Conservation (phyloP, 2,113 vertebrate genomes). For the Lathamus discolor region DNA sequence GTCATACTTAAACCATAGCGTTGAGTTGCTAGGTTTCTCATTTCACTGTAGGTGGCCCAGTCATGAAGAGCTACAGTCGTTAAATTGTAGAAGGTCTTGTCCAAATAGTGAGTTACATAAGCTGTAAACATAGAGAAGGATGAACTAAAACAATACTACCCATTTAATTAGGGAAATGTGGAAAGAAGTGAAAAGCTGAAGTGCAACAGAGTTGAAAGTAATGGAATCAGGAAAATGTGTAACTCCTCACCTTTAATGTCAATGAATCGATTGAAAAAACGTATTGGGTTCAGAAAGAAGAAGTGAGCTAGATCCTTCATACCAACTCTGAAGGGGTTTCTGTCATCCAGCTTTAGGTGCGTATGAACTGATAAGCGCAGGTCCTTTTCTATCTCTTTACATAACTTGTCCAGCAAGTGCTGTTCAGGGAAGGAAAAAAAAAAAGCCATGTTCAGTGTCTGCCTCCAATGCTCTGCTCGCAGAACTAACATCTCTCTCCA, state of each 20-base stretch:
- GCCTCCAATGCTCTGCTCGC: neutral
- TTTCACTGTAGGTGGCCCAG: conserved; percentile 99
- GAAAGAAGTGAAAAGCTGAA: neutral
- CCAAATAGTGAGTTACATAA: conserved; percentile 96
- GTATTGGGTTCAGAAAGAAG: conserved; percentile 93
- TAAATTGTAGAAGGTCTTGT: conserved; percentile 98
- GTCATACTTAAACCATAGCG: conserved; percentile 95
- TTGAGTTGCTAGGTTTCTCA: conserved; percentile 95
- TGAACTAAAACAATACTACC: neutral
- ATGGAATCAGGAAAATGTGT: fast-evolving
- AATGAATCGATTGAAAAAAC: conserved; percentile 98
- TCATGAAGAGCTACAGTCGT: conserved; percentile 97
- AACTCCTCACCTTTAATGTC: conserved; percentile 90
- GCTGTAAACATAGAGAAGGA: conserved; percentile 71
- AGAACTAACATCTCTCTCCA: neutral
- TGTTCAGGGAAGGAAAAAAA: conserved; percentile 20
- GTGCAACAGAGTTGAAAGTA: neutral
- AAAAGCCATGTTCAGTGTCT: neutral
- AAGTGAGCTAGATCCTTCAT: conserved; percentile 97
- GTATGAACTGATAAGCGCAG: conserved; percentile 96
- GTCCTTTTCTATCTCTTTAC: conserved; percentile 98
- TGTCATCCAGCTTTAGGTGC: conserved; percentile 94
- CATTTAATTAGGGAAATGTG: neutral
- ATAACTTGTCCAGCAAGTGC: conserved; percentile 95
- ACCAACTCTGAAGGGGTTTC: conserved; percentile 97